Percentiles rank a stretch among this genome's conserved stretches.
Conservation (phyloP, 2,113 vertebrate species). For the Eublepharis macularius region DNA sequence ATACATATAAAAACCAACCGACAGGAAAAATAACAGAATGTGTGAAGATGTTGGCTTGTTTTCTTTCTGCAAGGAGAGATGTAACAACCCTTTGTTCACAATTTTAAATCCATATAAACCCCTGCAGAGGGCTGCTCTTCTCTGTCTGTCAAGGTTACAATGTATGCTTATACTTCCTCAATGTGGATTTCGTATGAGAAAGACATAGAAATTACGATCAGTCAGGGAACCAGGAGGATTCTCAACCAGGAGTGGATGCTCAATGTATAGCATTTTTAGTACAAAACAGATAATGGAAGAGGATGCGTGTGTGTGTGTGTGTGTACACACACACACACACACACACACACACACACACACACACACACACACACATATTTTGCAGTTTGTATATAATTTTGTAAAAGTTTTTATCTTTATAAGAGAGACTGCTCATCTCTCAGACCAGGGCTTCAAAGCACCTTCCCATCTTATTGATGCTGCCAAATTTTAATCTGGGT, state of each 20-base stretch:
- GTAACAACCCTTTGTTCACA: conserved; percentile 37
- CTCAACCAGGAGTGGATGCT: conserved; percentile 38
- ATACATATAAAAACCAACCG: conserved; percentile 6
- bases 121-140: conserved; percentile 50
- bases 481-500: neutral
- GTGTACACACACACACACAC: neutral
- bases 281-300: neutral
- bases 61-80: conserved; percentile 41
- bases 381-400: neutral
- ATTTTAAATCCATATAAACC: conserved; percentile 39
- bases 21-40: neutral
- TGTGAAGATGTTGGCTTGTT: conserved; percentile 41
- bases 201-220: conserved; percentile 34
- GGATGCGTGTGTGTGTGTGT: no score
- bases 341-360: neutral
- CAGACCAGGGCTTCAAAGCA: neutral
- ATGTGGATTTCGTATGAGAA: conserved; percentile 8
- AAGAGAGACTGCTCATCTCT: neutral
- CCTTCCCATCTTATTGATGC: neutral
- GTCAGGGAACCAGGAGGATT: conserved; percentile 43
- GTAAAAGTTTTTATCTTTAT: neutral
- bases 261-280: conserved; percentile 46
- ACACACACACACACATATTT: neutral
- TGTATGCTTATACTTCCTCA: conserved; percentile 9
- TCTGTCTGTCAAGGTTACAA: conserved; percentile 5